These are phyloP conservation scores for Oxytorus armatus DNA, from an alignment of 2,888 invertebrate genomes.

Conservation along the genomic window DNA sequence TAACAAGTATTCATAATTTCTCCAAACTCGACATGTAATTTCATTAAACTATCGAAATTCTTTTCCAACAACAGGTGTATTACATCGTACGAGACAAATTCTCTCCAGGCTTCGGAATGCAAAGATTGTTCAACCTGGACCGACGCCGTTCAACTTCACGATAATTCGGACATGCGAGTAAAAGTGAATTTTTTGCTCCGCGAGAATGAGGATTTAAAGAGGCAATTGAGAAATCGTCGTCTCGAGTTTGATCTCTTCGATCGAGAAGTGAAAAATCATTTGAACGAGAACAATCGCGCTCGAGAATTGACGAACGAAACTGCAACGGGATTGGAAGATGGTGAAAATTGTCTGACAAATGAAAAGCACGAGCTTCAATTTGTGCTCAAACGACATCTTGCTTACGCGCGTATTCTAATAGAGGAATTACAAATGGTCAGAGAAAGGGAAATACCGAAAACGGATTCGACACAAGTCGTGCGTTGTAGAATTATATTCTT, in stretches of 20 bases:
- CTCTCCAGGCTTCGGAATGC: slow-evolving; percentile 12
- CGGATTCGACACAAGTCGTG: slow-evolving; percentile 31
- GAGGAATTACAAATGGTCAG: slow-evolving; percentile 69
- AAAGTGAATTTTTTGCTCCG: slow-evolving; percentile 62
- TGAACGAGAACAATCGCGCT: slow-evolving; percentile 51
- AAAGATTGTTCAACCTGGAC: slow-evolving; percentile 50
- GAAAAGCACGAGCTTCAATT: slow-evolving; percentile 70
- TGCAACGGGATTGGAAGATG: slow-evolving; percentile 42
- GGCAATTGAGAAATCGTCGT: slow-evolving; percentile 73
- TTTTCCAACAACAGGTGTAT: slow-evolving; percentile 28
- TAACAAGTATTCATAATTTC: slow-evolving; percentile 49
- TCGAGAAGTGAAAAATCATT: slow-evolving; percentile 73
- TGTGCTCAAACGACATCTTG: slow-evolving; percentile 64
- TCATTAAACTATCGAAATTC: not conserved
- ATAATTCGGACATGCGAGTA: slow-evolving; percentile 56
- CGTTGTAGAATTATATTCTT: not conserved
- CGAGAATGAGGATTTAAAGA: slow-evolving; percentile 75
- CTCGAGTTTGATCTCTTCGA: slow-evolving; percentile 76
- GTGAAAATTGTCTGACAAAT: slow-evolving; percentile 57
- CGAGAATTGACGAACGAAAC: slow-evolving; percentile 58
- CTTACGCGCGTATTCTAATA: slow-evolving; percentile 63
- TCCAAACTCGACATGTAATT: not conserved
- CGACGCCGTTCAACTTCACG: slow-evolving; percentile 23
- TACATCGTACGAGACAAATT: slow-evolving; percentile 20
- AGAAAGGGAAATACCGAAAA: slow-evolving; percentile 64